Evolutionary conservation across 2,113 vertebrate species (phyloP).

Genomic region (Leucoraja erinaceus): DNA sequence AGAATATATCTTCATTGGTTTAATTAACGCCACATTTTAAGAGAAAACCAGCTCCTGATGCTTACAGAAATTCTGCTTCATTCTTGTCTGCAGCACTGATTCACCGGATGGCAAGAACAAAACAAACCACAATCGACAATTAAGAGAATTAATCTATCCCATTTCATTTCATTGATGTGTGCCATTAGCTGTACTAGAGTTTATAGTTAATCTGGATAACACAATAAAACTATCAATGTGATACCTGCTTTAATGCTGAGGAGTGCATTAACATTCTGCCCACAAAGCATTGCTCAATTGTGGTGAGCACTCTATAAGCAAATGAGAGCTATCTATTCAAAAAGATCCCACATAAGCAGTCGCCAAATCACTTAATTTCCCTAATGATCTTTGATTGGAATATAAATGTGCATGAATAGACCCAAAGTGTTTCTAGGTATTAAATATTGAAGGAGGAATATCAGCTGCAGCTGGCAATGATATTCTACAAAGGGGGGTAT

Average conservation of each 20-base stretch:
- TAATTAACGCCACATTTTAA: background rate
- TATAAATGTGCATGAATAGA: slow-evolving; percentile 51
- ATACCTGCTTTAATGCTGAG: background rate
- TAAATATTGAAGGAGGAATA: slow-evolving; percentile 41
- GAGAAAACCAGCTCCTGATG: background rate
- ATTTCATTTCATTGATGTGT: no score
- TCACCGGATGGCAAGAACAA: background rate
- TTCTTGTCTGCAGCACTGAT: background rate
- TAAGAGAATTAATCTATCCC: no score
- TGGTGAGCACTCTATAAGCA: background rate
- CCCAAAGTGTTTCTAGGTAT: slow-evolving; percentile 46
- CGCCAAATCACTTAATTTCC: slow-evolving; percentile 11
- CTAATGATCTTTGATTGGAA: slow-evolving; percentile 53
- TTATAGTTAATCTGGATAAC: background rate
- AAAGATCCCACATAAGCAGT: background rate
- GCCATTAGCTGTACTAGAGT: background rate
- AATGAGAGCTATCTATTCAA: slow-evolving; percentile 5
- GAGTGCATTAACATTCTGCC: background rate
- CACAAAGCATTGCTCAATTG: background rate
- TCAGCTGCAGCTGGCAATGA: slow-evolving; percentile 39
- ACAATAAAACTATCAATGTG: background rate
- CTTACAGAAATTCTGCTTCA: background rate
- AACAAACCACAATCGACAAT: no score
- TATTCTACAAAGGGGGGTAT: slow-evolving; percentile 40
- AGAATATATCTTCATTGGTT: background rate